Evolutionary conservation across 1,140 invertebrate species (phyloP), one percentile per base, ranked within the genome.

Genomic region (Drosophila funebris): DNA sequence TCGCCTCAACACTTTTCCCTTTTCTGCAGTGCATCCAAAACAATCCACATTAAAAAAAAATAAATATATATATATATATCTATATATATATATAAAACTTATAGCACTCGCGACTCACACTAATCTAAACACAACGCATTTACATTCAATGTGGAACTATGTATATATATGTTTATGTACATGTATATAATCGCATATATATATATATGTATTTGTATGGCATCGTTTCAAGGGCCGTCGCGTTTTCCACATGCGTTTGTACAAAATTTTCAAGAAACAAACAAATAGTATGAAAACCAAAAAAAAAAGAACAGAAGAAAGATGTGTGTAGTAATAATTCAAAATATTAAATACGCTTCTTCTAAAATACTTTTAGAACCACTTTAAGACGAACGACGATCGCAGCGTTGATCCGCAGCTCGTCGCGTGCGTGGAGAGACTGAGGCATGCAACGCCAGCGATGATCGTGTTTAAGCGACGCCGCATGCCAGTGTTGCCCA

Each of bases 371-470:
- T 13, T 58, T 43, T 3, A 43, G 64, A 52, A 62, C 39, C 68
- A 56, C 56, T 73, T 50, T 36, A 11, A 48, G 16, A 39, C 62
- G 50, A 31, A 18, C 52, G 39, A 68, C 79, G 64, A 82, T 68
- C 79, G 75, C 79, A 66, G 58, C 79, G 66, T 41, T 56, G 62
- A 68, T 68, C 63, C 77, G 74, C 74, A 78, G 70, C 78, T 77
- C 66, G 52, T 82, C 70, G 77, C 77, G 71, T 68, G 60, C 76
- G 76, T 73, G 57, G 63, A 73, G 63, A 76, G 70, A 76, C 73
- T 76, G 70, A 76, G 73, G 63, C 73, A 76, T 73, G 69, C 73
- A 48, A 60, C 68, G 60, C 11, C 29, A 50, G 60, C 68, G 61
- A 66, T 50, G 67, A 41, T 56, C 52, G 68, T 71, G 61, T 57